These are phyloP conservation scores for Megalops cyprinoides DNA, from an alignment of 2,797 vertebrate genomes.

Conservation along the genomic window DNA sequence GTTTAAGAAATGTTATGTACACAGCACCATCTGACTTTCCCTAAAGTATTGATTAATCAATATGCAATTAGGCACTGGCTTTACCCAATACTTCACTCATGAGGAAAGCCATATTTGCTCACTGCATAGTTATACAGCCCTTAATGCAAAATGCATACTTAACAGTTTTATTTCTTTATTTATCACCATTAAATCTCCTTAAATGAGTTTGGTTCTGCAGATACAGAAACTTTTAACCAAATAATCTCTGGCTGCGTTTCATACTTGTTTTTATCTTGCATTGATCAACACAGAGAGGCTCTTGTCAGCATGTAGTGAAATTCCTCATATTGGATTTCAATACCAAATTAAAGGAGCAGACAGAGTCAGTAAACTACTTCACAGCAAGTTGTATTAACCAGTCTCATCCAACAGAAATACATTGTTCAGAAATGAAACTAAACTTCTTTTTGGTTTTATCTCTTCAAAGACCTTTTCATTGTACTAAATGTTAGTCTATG, in stretches of 20 bases:
- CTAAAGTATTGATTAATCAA: constrained; percentile 28
- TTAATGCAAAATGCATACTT: not conserved
- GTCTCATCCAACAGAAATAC: not conserved
- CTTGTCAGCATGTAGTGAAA: not conserved
- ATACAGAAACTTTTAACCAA: not conserved
- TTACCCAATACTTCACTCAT: constrained; percentile 12
- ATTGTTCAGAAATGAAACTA: not conserved
- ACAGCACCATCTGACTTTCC: constrained; percentile 1
- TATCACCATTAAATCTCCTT: not conserved
- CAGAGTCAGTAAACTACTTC: not conserved
- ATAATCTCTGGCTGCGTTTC: not conserved
- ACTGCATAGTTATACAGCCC: not conserved
- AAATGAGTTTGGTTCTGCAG: not conserved
- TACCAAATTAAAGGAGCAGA: constrained; percentile 13
- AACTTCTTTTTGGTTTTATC: too few relatives aligned
- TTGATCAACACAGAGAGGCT: not conserved
- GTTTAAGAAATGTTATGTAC: constrained; percentile 23
- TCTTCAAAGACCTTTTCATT: not conserved
- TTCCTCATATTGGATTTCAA: constrained; percentile 2
- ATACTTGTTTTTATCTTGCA: not conserved
- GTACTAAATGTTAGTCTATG: too few relatives aligned
- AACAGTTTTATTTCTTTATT: constrained; percentile 6
- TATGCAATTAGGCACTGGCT: constrained; percentile 18
- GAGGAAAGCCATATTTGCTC: constrained; percentile 3
- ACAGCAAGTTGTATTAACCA: not conserved